Percentiles rank a stretch among this genome's conserved stretches.
phyloP scores from a whole-genome alignment of 2,888 invertebrate species.

The Urechis unicinctus region DNA sequence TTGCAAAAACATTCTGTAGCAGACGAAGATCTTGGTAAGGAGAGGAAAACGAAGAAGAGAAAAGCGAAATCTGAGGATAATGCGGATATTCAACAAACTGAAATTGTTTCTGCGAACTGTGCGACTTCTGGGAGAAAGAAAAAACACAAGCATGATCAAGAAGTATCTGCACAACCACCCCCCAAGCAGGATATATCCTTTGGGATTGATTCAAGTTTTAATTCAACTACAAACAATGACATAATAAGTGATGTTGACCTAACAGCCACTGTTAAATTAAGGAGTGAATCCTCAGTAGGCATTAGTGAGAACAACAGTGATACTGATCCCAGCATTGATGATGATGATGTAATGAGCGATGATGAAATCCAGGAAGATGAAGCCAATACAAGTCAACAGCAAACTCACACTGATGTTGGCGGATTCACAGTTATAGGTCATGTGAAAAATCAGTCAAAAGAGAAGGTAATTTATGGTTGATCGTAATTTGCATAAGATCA shows the following conservation, averaged over 20 bases:
- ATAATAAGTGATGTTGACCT: too few relatives aligned
- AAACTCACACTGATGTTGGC: slow-evolving; percentile 30
- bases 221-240: too few relatives aligned
- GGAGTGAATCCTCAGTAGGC: too few relatives aligned
- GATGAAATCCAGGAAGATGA: slow-evolving; percentile 47
- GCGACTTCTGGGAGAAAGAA: too few relatives aligned
- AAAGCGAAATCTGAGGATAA: background rate
- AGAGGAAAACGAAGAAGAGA: slow-evolving; percentile 1
- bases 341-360: slow-evolving; percentile 46
- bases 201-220: too few relatives aligned
- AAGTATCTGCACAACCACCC: background rate
- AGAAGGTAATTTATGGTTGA: slow-evolving; percentile 28
- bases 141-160: background rate
- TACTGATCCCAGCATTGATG: slow-evolving; percentile 4
- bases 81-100: background rate
- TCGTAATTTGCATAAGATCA: too few relatives aligned
- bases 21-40: background rate
- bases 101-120: too few relatives aligned
- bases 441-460: slow-evolving; percentile 53
- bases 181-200: too few relatives aligned
- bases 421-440: slow-evolving; percentile 66
- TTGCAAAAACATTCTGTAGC: background rate
- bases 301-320: too few relatives aligned
- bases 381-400: slow-evolving; percentile 34
- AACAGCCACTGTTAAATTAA: too few relatives aligned